phyloP scores from a whole-genome alignment of 2,113 vertebrate genomes.

The Amazona guildingii region DNA sequence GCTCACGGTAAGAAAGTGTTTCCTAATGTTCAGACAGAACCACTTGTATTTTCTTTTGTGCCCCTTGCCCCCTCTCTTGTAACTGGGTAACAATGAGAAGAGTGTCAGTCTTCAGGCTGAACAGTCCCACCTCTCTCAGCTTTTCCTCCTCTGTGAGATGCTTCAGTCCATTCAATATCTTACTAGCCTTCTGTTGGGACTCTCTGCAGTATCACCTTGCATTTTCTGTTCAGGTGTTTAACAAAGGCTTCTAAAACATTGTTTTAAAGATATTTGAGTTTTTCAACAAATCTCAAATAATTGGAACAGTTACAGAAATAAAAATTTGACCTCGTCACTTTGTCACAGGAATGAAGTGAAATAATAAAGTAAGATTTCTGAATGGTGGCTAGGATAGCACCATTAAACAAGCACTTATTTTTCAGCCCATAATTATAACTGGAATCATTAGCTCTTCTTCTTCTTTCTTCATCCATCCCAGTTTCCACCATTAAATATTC shows the following conservation, averaged over 20 bases:
- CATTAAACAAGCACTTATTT: neutral
- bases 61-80: neutral
- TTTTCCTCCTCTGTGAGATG: neutral
- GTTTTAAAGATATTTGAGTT: neutral
- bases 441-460: neutral
- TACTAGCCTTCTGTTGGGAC: neutral
- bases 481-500: neutral
- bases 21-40: neutral
- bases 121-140: neutral
- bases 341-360: neutral
- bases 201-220: neutral
- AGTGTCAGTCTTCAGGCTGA: neutral
- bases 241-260: neutral
- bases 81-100: neutral
- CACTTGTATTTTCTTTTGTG: neutral
- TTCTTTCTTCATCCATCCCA: neutral
- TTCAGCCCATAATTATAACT: neutral
- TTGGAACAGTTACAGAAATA: neutral
- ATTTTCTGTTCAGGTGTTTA: neutral
- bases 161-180: neutral
- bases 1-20: neutral
- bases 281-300: neutral
- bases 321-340: neutral
- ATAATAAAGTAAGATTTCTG: neutral
- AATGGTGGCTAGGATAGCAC: neutral